Evolutionary conservation across 2,888 invertebrate genomes (phyloP).

Genomic region (Odontomyia ornata): DNA sequence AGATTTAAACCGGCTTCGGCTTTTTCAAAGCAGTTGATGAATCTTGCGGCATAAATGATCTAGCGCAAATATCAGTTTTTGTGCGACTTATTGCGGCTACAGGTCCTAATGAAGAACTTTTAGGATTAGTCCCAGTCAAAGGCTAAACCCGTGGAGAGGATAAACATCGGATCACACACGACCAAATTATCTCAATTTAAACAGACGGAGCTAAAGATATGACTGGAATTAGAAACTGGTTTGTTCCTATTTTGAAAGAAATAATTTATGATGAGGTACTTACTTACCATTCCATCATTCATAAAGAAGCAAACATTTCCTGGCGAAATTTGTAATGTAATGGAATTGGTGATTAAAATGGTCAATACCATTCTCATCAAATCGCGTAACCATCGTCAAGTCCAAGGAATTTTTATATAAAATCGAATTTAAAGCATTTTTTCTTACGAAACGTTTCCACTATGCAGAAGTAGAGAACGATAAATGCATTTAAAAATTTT

Average conservation of each 20-base stretch:
- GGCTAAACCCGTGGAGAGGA: no score
- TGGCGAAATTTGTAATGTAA: conserved; percentile 23
- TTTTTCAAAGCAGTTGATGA: conserved; percentile 54
- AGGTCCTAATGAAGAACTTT: conserved; percentile 20
- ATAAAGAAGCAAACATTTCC: conserved; percentile 12
- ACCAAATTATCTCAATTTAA: no score
- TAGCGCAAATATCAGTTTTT: conserved; percentile 44
- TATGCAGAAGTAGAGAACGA: conserved; percentile 43
- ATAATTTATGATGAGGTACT: no score
- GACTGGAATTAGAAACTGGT: no score
- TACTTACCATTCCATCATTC: conserved; percentile 8
- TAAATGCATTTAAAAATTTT: conserved; percentile 54
- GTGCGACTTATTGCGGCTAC: not conserved
- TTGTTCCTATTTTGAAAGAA: no score
- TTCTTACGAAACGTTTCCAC: conserved; percentile 55
- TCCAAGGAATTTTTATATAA: not conserved
- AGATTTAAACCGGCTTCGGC: conserved; percentile 54
- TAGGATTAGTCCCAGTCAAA: conserved; percentile 2
- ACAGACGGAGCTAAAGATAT: no score
- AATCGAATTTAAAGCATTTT: conserved; percentile 54
- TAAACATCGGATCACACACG: no score
- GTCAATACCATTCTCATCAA: not conserved
- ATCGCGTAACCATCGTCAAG: not conserved
- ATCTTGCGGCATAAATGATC: conserved; percentile 56
- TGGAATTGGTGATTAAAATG: not conserved